Evolutionary conservation across 2,888 invertebrate genomes (phyloP).

Genomic region (Masnerella sp.): DNA sequence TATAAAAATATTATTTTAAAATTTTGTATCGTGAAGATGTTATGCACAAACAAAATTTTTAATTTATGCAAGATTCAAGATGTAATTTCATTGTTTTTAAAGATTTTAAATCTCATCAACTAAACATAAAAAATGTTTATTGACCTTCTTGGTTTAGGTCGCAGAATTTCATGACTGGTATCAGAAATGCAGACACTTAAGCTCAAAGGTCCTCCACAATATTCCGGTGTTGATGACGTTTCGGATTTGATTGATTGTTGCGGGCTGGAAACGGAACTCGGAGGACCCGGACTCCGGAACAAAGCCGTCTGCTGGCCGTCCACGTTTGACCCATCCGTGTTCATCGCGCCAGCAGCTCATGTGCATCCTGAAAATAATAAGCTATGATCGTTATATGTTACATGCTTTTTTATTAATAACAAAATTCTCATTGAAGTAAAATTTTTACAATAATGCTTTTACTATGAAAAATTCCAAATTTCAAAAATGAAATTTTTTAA

Average conservation of each 20-base stretch:
- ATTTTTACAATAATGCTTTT: too few relatives aligned
- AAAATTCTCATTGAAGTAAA: too few relatives aligned
- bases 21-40: too few relatives aligned
- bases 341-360: conserved; percentile 30
- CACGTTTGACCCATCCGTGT: conserved; percentile 59
- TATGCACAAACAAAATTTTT: too few relatives aligned
- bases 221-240: conserved; percentile 74
- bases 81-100: too few relatives aligned
- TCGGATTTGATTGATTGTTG: conserved; percentile 62
- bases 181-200: conserved; percentile 83
- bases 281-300: conserved; percentile 63
- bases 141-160: conserved; percentile 91
- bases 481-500: too few relatives aligned
- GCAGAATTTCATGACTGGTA: conserved; percentile 89
- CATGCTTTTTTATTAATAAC: too few relatives aligned
- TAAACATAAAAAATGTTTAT: neutral
- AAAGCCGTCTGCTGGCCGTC: conserved; percentile 68
- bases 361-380: conserved; percentile 19
- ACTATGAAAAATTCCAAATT: too few relatives aligned
- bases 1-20: too few relatives aligned
- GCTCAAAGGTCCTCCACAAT: conserved; percentile 82
- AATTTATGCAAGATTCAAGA: too few relatives aligned
- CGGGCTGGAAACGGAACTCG: conserved; percentile 66
- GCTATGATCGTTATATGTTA: too few relatives aligned
- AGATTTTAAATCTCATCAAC: too few relatives aligned